These are phyloP conservation scores for Propithecus deckenii DNA, from an alignment of 2,797 vertebrate species.

Conservation along the genomic window DNA sequence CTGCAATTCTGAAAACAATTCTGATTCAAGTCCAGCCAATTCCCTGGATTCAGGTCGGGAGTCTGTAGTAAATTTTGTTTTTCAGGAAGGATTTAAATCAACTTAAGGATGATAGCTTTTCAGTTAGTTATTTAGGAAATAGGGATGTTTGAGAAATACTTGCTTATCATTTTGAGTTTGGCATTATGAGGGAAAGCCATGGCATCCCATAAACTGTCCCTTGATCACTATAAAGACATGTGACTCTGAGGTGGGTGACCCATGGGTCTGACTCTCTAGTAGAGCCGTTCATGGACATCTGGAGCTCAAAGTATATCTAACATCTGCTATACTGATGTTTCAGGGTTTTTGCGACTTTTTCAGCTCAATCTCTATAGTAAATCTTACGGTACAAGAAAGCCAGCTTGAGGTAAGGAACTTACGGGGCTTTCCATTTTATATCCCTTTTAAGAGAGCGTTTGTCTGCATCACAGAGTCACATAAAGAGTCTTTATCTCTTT, in stretches of 20 bases:
- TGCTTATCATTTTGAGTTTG: constrained; percentile 61
- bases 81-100: constrained; percentile 72
- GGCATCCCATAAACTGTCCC: neutral
- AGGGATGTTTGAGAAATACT: constrained; percentile 45
- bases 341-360: constrained; percentile 43
- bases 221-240: constrained; percentile 29
- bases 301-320: constrained; percentile 62
- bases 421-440: constrained; percentile 51
- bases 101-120: constrained; percentile 60
- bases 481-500: constrained; percentile 52
- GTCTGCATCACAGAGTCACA: constrained; percentile 23
- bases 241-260: constrained; percentile 50
- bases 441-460: constrained; percentile 42
- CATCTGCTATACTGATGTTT: constrained; percentile 78
- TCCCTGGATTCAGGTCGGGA: constrained; percentile 31
- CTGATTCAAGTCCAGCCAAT: constrained; percentile 69
- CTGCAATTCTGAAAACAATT: constrained; percentile 60
- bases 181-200: constrained; percentile 34
- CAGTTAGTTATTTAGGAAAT: constrained; percentile 58
- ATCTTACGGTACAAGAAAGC: constrained; percentile 65
- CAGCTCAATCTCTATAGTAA: constrained; percentile 61
- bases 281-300: constrained; percentile 67
- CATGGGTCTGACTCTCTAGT: constrained; percentile 8
- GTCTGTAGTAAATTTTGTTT: constrained; percentile 66
- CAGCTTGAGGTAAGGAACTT: constrained; percentile 31